Percentiles rank a stretch among this genome's conserved stretches.
phyloP scores from a whole-genome alignment of 2,113 vertebrate genomes.

The Sisor rabdophorus region DNA sequence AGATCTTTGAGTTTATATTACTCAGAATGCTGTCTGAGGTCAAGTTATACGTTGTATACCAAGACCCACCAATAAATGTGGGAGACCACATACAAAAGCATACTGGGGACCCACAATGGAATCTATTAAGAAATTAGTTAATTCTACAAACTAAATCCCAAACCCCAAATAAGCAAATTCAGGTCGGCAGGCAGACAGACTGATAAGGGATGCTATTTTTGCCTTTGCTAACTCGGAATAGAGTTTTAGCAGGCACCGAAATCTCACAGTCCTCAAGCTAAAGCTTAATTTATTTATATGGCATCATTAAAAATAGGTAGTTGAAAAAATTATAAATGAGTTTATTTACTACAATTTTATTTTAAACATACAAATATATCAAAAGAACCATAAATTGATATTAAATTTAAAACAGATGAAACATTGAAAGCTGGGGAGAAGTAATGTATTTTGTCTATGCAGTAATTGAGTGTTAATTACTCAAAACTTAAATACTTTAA shows the following conservation, averaged over 20 bases:
- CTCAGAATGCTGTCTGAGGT: conserved; percentile 40
- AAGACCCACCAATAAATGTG: conserved; percentile 27
- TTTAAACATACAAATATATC: no score
- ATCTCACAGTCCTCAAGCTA: conserved; percentile 26
- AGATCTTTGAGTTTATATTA: conserved; percentile 52
- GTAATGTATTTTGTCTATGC: no score
- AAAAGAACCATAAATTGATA: no score
- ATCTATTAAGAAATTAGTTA: not conserved
- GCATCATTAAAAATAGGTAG: no score
- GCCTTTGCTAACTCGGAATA: conserved; percentile 34
- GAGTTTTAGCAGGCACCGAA: not conserved
- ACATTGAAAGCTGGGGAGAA: no score
- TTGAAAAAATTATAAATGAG: no score
- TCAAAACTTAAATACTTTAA: no score
- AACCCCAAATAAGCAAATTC: conserved; percentile 13
- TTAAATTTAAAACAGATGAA: no score
- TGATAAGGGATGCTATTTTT: conserved; percentile 51
- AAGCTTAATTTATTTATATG: no score
- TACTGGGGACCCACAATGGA: not conserved
- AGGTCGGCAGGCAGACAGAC: conserved; percentile 43
- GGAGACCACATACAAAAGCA: conserved; percentile 26
- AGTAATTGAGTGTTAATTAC: no score
- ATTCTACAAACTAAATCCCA: not conserved
- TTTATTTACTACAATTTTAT: no score
- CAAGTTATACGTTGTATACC: conserved; percentile 8